A percentile compares a stretch with the other conserved stretches of the same genome.
phyloP scores from a whole-genome alignment of 2,797 vertebrate species.

The Cyprinella venusta region DNA sequence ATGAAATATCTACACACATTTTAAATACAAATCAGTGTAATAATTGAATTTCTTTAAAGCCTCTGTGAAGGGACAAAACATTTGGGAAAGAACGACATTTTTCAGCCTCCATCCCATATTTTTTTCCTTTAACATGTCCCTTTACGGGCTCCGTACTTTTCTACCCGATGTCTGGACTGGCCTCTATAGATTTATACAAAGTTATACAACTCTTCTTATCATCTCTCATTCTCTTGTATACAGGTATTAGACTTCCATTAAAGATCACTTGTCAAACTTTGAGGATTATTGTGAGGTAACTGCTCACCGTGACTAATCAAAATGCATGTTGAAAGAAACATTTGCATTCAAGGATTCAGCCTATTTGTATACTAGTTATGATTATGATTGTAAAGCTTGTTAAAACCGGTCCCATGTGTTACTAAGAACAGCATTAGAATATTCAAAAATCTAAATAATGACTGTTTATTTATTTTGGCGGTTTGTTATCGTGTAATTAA shows the following conservation, averaged over 20 bases:
- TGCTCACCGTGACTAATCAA: not conserved
- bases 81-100: not conserved
- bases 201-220: not conserved
- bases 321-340: not conserved
- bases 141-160: not conserved
- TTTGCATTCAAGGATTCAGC: not conserved
- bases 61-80: not conserved
- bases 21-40: not conserved
- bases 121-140: not conserved
- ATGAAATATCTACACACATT: constrained; percentile 7
- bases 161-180: not conserved
- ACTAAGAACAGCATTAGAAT: not conserved
- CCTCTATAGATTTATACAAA: not conserved
- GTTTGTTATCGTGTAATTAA: not conserved
- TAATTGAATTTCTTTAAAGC: not conserved
- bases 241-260: not conserved
- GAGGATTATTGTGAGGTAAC: not conserved
- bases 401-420: not conserved
- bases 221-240: not conserved
- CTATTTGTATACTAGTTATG: too few species aligned
- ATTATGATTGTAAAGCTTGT: not conserved
- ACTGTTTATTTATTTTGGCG: not conserved
- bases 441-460: not conserved
- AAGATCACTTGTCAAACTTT: not conserved
- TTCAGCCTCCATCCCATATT: too few species aligned